Conservation (phyloP, 2,797 vertebrate genomes). For the Pristis pectinata region DNA sequence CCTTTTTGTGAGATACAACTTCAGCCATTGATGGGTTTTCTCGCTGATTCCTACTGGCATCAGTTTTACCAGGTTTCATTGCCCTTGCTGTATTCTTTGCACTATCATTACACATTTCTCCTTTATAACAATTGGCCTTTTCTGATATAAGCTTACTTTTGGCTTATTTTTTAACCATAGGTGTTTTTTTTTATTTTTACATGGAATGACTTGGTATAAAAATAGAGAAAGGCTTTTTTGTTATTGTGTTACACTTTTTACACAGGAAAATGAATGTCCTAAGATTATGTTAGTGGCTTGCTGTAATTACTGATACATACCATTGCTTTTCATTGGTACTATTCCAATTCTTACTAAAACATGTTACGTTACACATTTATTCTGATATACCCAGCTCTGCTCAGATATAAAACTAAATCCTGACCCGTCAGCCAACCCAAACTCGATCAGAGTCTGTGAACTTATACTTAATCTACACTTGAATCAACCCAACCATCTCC, state of each 20-base stretch:
- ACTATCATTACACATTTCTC: background rate
- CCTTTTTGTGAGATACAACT: too few relatives aligned
- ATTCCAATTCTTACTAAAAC: background rate
- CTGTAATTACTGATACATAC: background rate
- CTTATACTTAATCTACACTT: too few relatives aligned
- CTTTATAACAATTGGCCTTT: background rate
- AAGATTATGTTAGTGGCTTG: background rate
- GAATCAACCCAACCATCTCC: too few relatives aligned
- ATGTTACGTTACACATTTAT: background rate
- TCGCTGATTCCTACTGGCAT: too few relatives aligned
- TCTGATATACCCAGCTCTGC: background rate
- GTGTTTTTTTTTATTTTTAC: background rate
- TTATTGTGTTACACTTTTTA: background rate
- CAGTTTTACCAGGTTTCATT: too few relatives aligned
- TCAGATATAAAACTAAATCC: too few relatives aligned
- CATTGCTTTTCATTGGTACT: background rate
- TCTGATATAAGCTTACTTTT: background rate
- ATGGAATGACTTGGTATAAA: background rate
- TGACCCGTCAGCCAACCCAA: too few relatives aligned
- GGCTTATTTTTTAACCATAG: background rate
- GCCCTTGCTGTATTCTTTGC: too few relatives aligned
- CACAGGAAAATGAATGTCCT: background rate
- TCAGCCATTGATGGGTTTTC: too few relatives aligned
- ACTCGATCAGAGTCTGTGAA: too few relatives aligned
- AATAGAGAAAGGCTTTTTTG: background rate